Base-by-base conservation (phyloP, 2,888 invertebrate species). In the Drosophila basisetae region DNA sequence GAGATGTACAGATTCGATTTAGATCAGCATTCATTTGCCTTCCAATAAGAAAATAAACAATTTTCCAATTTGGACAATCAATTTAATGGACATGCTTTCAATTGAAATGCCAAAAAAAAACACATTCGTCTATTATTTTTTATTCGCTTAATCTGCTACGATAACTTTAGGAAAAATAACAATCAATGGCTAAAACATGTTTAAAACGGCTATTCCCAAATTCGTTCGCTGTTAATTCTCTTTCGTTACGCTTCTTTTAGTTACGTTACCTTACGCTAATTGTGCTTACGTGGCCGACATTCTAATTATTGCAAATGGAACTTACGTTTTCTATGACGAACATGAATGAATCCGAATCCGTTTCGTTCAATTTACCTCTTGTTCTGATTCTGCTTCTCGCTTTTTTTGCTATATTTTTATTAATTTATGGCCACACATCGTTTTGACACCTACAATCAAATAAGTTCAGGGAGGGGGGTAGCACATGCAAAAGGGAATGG, bases 391-490 rank as follows among this genome's bases (percentile, higher is more conserved):
- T 54, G 9, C 33, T 63, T 60, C 74, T 71, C 68, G 18, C 39
- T 74, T 50, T 69, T 37, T 76, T 70, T 16, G 30, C 16, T 47
- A 9, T 25, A 47, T 47, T 47, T 78, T 90, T 77, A 88, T 88
- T 82, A 88, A 90, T 87, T 87, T 90, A 89, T 86, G 74, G 74
- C 70, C 60, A 82, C 67, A 58, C 41, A 41, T n/a, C 67, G 77
- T 89, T 81, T 72, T 89, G 82, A 87, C 91, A 90, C 89, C 84
- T 87, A 75, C 66, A 60, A 66, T 65, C 35, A 64, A 30, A 30
- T 35, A 54, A 30, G 31, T 22, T 4, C 11, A 43, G 43, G 33
- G 28, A 31, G 31, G 25, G 25, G 28, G 47, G 25, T 4, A 16
- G 47, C 47, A 47, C 47, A 47, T 47, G 47, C 7, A 43, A 43